Conservation (phyloP, 2,113 vertebrate genomes). For the Oncorhynchus masou region DNA sequence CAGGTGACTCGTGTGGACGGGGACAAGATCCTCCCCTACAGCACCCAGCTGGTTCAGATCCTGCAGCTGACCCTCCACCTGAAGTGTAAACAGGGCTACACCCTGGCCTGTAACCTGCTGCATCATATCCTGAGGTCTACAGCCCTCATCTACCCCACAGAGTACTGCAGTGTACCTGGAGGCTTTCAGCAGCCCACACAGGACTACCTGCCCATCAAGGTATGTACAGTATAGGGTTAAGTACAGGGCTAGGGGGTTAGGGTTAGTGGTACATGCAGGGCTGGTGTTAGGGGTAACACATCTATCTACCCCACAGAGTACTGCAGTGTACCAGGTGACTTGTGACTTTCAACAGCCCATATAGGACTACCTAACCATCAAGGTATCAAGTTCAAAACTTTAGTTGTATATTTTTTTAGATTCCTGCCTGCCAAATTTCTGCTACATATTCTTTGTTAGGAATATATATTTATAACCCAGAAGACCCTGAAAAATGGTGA, state of each 20-base stretch:
- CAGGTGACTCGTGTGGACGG: conserved; percentile 96
- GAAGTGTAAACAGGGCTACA: conserved; percentile 97
- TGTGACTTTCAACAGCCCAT: too few relatives aligned
- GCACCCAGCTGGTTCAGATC: conserved; percentile 88
- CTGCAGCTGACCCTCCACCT: conserved; percentile 88
- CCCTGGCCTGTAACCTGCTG: conserved; percentile 92
- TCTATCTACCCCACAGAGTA: conserved; percentile 96
- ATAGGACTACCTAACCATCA: neutral
- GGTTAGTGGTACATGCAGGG: too few relatives aligned
- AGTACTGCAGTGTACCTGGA: conserved; percentile 97
- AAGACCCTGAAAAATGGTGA: too few relatives aligned
- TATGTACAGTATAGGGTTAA: conserved; percentile 37
- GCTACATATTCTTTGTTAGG: too few relatives aligned
- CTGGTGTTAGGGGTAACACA: conserved; percentile 60
- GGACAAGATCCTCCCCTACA: conserved; percentile 89
- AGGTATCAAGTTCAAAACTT: neutral
- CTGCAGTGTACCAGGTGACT: conserved; percentile 80
- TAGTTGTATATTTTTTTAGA: conserved; percentile 76
- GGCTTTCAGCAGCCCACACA: conserved; percentile 87
- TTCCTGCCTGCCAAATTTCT: conserved; percentile 64
- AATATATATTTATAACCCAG: too few relatives aligned
- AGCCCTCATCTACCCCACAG: conserved; percentile 93
- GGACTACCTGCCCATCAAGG: conserved; percentile 96
- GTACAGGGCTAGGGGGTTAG: too few relatives aligned
- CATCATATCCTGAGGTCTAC: conserved; percentile 94